These are phyloP conservation scores for Eurytoma adleriae DNA, from an alignment of 2,888 invertebrate species.

Conservation along the genomic window DNA sequence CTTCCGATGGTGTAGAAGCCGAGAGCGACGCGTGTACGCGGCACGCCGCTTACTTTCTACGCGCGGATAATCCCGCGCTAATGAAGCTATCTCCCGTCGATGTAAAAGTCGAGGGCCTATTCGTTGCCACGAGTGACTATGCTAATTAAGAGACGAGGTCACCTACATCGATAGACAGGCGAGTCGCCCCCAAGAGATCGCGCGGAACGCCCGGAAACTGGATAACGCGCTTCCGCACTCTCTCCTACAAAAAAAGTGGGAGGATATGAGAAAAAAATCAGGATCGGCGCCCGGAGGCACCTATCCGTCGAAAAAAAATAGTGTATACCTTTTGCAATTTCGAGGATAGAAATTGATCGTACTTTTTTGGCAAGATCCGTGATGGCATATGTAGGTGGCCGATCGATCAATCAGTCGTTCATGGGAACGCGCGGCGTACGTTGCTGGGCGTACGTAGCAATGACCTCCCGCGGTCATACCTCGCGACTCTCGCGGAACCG, in stretches of 20 bases:
- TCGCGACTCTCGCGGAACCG: constrained; percentile 10
- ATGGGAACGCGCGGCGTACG: too few species aligned
- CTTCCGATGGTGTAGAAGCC: neutral
- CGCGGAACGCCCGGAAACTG: neutral
- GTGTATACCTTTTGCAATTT: too few species aligned
- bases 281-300: too few species aligned
- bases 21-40: neutral
- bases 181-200: neutral
- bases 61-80: constrained; percentile 67
- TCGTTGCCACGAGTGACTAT: constrained; percentile 60
- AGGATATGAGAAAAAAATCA: too few species aligned
- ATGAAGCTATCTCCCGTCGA: constrained; percentile 68
- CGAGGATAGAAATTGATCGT: too few species aligned
- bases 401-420: too few species aligned
- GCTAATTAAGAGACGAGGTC: constrained; percentile 73
- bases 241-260: too few species aligned
- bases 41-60: constrained; percentile 3
- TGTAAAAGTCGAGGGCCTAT: constrained; percentile 66
- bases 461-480: constrained; percentile 57
- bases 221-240: neutral
- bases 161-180: constrained; percentile 65
- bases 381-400: too few species aligned
- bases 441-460: constrained; percentile 52
- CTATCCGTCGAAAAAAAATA: too few species aligned
- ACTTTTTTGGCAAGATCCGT: too few species aligned